These are phyloP conservation scores for Aphidius colemani DNA, from an alignment of 2,888 invertebrate genomes.

Conservation along the genomic window DNA sequence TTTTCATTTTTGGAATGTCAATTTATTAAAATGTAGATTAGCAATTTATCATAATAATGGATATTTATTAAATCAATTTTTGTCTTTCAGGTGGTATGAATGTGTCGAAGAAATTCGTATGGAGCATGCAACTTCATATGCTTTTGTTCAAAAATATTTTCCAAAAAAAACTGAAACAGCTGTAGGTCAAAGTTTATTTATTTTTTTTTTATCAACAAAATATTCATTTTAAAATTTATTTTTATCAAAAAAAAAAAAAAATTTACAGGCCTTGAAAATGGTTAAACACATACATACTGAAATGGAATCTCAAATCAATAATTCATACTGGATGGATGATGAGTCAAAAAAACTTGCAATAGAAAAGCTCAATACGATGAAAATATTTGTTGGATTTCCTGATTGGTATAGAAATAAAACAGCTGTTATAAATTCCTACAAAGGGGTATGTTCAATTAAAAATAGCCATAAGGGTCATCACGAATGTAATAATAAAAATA, in stretches of 20 bases:
- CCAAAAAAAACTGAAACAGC: slow-evolving; percentile 19
- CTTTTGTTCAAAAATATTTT: slow-evolving; percentile 31
- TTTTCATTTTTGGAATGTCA: too few species aligned
- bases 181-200: slow-evolving; percentile 15
- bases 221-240: not conserved
- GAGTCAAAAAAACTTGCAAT: slow-evolving; percentile 62
- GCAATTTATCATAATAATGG: too few species aligned
- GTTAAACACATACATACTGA: slow-evolving; percentile 63
- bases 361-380: slow-evolving; percentile 62
- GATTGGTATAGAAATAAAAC: slow-evolving; percentile 63
- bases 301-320: slow-evolving; percentile 62
- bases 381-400: slow-evolving; percentile 65
- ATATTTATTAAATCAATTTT: not conserved
- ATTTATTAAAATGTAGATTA: too few species aligned
- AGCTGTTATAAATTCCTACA: slow-evolving; percentile 62
- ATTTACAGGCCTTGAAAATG: slow-evolving; percentile 59
- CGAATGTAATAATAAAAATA: not conserved
- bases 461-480: not conserved
- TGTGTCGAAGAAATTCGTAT: slow-evolving; percentile 31
- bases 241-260: not conserved
- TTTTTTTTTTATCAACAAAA: not conserved
- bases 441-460: slow-evolving; percentile 55
- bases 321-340: slow-evolving; percentile 65
- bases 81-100: slow-evolving; percentile 28
- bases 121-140: slow-evolving; percentile 26